Evolutionary conservation across 2,888 invertebrate genomes (phyloP).

Genomic region (Dynastes grantii): DNA sequence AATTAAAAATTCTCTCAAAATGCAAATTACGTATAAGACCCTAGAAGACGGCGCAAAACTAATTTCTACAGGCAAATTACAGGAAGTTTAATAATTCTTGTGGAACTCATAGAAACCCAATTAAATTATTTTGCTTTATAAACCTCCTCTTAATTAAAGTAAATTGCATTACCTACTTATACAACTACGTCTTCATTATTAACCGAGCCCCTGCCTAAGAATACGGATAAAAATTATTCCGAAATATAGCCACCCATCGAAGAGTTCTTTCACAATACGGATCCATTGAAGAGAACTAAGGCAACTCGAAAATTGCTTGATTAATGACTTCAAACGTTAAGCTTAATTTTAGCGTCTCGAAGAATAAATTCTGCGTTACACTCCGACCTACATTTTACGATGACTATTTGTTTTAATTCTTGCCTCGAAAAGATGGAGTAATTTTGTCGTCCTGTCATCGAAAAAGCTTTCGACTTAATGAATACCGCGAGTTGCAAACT

Average conservation of each 20-base stretch:
- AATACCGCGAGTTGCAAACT: conserved; percentile 43
- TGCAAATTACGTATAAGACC: not conserved
- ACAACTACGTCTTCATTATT: conserved; percentile 19
- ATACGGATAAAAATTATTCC: not conserved
- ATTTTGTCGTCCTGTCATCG: conserved; percentile 38
- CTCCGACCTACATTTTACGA: conserved; percentile 47
- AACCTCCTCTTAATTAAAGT: conserved; percentile 12
- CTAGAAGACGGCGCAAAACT: not conserved
- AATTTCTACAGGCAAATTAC: not conserved
- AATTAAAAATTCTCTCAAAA: conserved; percentile 29
- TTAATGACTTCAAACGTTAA: conserved; percentile 39
- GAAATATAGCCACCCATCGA: not conserved
- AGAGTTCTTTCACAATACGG: not conserved
- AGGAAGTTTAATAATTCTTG: not conserved
- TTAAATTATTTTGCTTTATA: conserved; percentile 41
- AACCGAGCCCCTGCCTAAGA: conserved; percentile 1
- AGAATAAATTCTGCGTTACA: conserved; percentile 50
- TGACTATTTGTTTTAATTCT: conserved; percentile 53
- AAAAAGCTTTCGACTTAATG: conserved; percentile 50
- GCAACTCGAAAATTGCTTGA: conserved; percentile 34
- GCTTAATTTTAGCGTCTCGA: conserved; percentile 46
- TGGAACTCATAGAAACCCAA: conserved; percentile 18
- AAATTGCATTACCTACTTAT: conserved; percentile 8
- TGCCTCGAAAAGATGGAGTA: conserved; percentile 45
- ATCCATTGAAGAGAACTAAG: conserved; percentile 15